Conservation (phyloP, 2,888 invertebrate species). For the Tetragnatha montana region DNA sequence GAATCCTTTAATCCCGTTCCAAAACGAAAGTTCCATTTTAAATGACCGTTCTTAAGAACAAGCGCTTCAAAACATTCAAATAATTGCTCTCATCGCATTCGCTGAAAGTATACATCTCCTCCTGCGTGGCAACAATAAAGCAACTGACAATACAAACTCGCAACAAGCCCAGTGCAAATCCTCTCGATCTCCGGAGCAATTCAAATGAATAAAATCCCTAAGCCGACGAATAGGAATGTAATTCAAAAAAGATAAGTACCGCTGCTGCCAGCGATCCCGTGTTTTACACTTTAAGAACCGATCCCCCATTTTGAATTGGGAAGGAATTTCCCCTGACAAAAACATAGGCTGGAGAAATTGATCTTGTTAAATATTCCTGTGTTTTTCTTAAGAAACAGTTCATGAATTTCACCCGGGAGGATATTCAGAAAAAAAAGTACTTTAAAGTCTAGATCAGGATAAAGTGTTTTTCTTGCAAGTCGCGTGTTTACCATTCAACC, state of each 20-base stretch:
- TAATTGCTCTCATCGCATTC: no score
- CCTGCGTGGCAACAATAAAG: no score
- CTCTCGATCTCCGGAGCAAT: not conserved
- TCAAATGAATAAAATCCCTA: not conserved
- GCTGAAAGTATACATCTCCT: no score
- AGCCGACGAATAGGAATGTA: not conserved
- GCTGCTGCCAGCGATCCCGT: not conserved
- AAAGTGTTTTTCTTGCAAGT: not conserved
- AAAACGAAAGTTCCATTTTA: no score
- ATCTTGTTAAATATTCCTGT: not conserved
- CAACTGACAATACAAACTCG: not conserved
- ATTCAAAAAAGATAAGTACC: not conserved
- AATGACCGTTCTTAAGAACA: no score
- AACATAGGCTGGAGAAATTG: not conserved
- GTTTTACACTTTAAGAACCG: not conserved
- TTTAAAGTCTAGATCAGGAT: not conserved
- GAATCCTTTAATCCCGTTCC: no score
- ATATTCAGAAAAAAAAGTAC: not conserved
- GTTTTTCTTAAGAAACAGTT: not conserved
- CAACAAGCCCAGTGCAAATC: not conserved
- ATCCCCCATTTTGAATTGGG: not conserved
- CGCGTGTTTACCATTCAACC: not conserved
- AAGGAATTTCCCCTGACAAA: not conserved
- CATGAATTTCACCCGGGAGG: not conserved
- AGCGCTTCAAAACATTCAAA: no score